Base-by-base conservation (phyloP, 1,140 invertebrate genomes). In the Zaprionus kolodkinae region DNA sequence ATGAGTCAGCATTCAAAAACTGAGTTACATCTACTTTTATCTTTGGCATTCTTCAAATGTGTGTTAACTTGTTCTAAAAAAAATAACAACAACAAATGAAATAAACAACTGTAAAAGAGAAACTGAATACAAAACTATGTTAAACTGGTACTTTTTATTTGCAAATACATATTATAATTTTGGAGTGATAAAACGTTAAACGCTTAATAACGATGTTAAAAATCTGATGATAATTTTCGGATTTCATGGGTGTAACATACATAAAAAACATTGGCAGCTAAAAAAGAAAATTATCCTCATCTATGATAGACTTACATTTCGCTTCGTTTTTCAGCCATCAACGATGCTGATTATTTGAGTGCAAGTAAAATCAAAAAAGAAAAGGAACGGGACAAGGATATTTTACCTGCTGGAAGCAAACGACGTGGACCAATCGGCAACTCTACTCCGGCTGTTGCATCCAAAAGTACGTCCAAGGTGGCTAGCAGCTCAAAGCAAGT, bases 361-460 rank as follows among this genome's bases (percentile, higher is more conserved):
- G 33, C 79, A 11, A 69, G 36, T 3, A 91, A 89, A 64, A 36
- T 91, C 3, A 92, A 92, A 60, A 92, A 92, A 67, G 91, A 92
- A 59, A 92, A 89, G 52, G 91, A 78, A 25, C 63, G 76, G 2
- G 84, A 84, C 7, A 72, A 72, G 60, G 79, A 89, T 5, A 38
- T 76, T 10, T 30, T 89, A 0, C 63, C 78, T 0, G 52, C 76
- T 21, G 89, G 88, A 2, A 63, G 50, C 0, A 91, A 91, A 38
- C 55, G 88, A 3, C 75, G 88, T n/a, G 54, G 69, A 5, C 61
- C 55, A 21, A 27, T 74, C 6, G 73, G 48, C n/a, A 89, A 61
- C 3, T 78, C 84, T 1, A 72, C 78, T 0, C 78, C 78, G 6
- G 38, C 33, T 0, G 27, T 70, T 13, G 17, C 40, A 0, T 50